phyloP scores from a whole-genome alignment of 2,888 invertebrate species.

The Limenitis camilla region DNA sequence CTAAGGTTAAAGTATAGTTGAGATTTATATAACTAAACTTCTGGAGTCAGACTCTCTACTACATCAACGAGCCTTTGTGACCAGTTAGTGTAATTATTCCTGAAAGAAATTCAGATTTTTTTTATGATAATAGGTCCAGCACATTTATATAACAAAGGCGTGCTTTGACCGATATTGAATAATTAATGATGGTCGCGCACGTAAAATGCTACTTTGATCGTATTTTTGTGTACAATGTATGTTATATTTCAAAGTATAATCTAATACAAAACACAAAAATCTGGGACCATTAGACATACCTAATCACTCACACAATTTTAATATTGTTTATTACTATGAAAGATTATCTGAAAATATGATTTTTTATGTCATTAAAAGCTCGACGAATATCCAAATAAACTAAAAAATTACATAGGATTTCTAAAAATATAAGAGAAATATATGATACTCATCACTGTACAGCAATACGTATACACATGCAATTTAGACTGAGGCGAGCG shows the following conservation, averaged over 20 bases:
- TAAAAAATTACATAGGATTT: no score
- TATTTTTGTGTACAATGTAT: slow-evolving; percentile 37
- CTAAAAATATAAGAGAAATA: no score
- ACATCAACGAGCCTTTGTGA: neutral
- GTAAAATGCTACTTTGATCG: slow-evolving; percentile 45
- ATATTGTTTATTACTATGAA: no score
- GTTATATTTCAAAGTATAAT: slow-evolving; percentile 15
- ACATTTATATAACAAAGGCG: slow-evolving; percentile 25
- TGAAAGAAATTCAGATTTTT: slow-evolving; percentile 9
- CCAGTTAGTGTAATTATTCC: neutral
- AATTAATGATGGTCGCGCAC: slow-evolving; percentile 46
- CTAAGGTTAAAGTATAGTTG: slow-evolving; percentile 34
- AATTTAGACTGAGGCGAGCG: no score
- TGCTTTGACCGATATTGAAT: slow-evolving; percentile 42
- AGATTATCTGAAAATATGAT: no score
- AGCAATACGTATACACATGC: no score
- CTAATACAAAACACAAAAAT: no score
- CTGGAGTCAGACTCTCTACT: neutral
- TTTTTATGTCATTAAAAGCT: no score
- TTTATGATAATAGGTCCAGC: slow-evolving; percentile 24
- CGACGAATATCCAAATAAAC: no score
- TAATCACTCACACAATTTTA: no score
- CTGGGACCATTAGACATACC: no score
- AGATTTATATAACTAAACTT: slow-evolving; percentile 19
- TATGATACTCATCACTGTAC: no score